Percentiles rank a stretch among this genome's conserved stretches.
phyloP scores from a whole-genome alignment of 2,113 vertebrate genomes.

The Eidolon helvum region DNA sequence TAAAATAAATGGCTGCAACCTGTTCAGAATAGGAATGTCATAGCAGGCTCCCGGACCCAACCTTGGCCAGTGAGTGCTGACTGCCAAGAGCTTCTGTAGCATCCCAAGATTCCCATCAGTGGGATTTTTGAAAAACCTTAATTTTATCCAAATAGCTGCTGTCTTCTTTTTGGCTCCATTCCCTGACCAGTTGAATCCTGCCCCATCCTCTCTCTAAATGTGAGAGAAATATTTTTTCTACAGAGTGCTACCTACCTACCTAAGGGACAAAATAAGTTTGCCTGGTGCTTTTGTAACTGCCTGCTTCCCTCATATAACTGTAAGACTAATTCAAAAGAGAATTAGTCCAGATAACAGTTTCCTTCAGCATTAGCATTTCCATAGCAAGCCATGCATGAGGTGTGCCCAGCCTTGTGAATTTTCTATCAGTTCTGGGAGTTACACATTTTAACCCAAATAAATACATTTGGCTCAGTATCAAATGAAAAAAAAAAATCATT shows the following conservation, averaged over 20 bases:
- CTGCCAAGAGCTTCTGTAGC: not conserved
- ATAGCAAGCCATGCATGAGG: conserved; percentile 75
- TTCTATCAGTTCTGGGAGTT: conserved; percentile 81
- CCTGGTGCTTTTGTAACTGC: conserved; percentile 31
- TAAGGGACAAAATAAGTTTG: conserved; percentile 48
- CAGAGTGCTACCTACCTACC: not conserved
- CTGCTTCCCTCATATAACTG: conserved; percentile 62
- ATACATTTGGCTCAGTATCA: conserved; percentile 75
- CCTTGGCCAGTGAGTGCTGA: not conserved
- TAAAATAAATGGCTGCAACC: not conserved
- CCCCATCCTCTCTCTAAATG: not conserved
- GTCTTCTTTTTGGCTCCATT: not conserved
- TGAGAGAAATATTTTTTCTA: not conserved
- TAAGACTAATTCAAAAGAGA: conserved; percentile 67
- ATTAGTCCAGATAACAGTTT: conserved; percentile 77
- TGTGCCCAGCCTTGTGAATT: conserved; percentile 78
- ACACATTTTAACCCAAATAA: conserved; percentile 80
- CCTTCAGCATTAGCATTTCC: conserved; percentile 72
- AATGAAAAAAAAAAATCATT: conserved; percentile 74
- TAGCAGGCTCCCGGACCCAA: not conserved
- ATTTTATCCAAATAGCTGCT: not conserved
- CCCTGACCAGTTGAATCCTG: not conserved
- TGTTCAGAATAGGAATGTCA: no score
- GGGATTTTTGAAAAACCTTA: not conserved
- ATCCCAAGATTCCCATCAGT: not conserved